Conservation (phyloP, 2,888 invertebrate species). For the Limnephilus marmoratus region DNA sequence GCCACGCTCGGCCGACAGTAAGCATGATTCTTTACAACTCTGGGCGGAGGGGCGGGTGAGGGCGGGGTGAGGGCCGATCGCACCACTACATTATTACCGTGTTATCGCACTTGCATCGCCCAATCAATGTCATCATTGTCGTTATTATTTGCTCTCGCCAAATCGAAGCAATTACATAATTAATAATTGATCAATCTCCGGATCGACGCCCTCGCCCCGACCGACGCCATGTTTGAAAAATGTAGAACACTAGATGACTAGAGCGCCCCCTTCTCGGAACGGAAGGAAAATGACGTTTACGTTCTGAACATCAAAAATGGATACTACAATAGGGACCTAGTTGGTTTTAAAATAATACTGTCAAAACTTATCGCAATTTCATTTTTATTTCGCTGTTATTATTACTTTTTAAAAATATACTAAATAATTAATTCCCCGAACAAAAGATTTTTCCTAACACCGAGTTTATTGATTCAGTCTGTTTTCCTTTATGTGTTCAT, state of each 20-base stretch:
- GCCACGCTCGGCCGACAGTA: conserved; percentile 51
- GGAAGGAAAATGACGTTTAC: neutral
- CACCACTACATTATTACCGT: neutral
- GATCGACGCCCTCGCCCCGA: conserved; percentile 56
- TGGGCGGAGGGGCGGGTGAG: conserved; percentile 21
- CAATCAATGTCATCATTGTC: conserved; percentile 11
- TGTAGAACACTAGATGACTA: neutral
- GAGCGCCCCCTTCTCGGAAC: neutral
- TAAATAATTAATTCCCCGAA: neutral
- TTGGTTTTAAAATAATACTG: neutral
- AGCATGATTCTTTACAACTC: conserved; percentile 50
- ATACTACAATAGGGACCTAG: neutral
- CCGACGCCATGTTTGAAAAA: conserved; percentile 53
- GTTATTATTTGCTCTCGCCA: conserved; percentile 8
- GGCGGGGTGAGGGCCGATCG: conserved; percentile 47
- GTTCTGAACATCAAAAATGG: neutral
- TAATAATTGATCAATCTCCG: conserved; percentile 18
- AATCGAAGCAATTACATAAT: conserved; percentile 9
- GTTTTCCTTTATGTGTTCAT: neutral
- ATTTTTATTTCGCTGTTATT: neutral
- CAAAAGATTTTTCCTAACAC: neutral
- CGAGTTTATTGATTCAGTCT: neutral
- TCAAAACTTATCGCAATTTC: neutral
- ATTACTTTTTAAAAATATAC: neutral
- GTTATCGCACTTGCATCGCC: neutral